Conservation (phyloP, 2,797 vertebrate genomes). For the Parambassis ranga region DNA sequence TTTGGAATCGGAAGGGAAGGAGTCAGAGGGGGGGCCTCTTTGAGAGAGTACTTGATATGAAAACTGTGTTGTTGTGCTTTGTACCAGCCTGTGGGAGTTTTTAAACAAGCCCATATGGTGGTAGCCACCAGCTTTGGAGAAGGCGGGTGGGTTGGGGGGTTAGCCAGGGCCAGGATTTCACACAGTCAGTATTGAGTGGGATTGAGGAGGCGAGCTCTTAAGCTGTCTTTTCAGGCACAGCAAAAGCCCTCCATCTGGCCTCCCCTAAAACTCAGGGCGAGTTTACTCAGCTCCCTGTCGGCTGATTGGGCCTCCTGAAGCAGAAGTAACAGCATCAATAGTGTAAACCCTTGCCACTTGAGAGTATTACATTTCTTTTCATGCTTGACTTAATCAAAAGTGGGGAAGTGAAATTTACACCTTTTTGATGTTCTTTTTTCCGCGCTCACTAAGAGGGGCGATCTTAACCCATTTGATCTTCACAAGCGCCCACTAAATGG, state of each 20-base stretch:
- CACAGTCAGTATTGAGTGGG: conserved; percentile 98
- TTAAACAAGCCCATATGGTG: conserved; percentile 84
- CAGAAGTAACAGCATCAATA: conserved; percentile 99
- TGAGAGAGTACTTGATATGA: conserved; percentile 84
- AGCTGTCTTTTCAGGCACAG: conserved; percentile 99
- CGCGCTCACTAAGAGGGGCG: conserved; percentile 97
- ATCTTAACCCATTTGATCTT: conserved; percentile 99
- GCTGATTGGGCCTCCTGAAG: conserved; percentile 99
- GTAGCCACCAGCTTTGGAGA: conserved; percentile 86
- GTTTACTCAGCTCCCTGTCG: conserved; percentile 95
- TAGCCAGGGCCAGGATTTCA: conserved; percentile 93
- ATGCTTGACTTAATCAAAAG: conserved; percentile 99
- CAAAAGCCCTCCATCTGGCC: conserved; percentile 99
- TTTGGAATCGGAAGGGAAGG: conserved; percentile 76
- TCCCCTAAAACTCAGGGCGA: conserved; percentile 94
- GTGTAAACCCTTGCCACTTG: conserved; percentile 99
- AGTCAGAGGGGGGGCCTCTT: conserved; percentile 72
- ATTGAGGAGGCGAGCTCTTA: conserved; percentile 99
- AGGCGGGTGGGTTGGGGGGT: conserved; percentile 77
- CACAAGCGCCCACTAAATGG: conserved; percentile 97
- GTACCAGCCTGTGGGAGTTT: conserved; percentile 85
- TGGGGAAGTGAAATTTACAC: conserved; percentile 99
- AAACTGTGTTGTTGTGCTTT: conserved; percentile 84
- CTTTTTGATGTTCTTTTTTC: conserved; percentile 99
- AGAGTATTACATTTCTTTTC: conserved; percentile 99